These are phyloP conservation scores for Tupiocoris notatus DNA, from an alignment of 2,888 invertebrate species.

Conservation along the genomic window DNA sequence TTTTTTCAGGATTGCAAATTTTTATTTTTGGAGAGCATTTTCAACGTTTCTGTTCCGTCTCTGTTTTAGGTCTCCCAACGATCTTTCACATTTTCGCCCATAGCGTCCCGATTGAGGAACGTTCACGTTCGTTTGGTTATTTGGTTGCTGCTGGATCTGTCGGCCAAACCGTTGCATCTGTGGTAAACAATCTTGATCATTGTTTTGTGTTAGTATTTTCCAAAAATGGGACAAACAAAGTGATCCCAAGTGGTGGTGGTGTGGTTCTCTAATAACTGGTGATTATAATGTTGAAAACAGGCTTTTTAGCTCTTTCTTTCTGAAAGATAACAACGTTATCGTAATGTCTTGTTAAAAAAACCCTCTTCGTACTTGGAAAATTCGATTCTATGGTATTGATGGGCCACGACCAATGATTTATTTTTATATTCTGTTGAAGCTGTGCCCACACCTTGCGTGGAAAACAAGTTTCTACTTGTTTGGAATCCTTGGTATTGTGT, in stretches of 20 bases:
- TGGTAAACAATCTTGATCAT: too few relatives aligned
- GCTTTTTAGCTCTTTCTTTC: too few relatives aligned
- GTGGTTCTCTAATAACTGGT: too few relatives aligned
- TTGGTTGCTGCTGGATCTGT: constrained; percentile 71
- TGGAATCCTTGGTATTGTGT: constrained; percentile 66
- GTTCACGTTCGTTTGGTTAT: constrained; percentile 71
- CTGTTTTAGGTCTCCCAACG: constrained; percentile 64
- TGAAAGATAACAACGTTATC: too few relatives aligned
- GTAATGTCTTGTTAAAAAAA: too few relatives aligned
- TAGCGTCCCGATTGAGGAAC: constrained; percentile 68
- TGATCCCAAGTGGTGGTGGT: neutral
- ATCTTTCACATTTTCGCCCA: constrained; percentile 74
- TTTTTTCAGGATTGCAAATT: too few relatives aligned
- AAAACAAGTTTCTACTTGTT: constrained; percentile 67
- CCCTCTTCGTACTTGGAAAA: too few relatives aligned
- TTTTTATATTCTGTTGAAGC: constrained; percentile 55
- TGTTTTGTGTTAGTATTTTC: constrained; percentile 42
- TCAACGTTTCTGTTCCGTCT: too few relatives aligned
- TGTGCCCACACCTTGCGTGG: constrained; percentile 69
- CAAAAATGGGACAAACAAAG: neutral
- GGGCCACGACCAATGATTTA: too few relatives aligned
- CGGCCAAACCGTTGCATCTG: constrained; percentile 70
- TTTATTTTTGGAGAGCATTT: too few relatives aligned
- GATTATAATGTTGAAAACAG: too few relatives aligned
- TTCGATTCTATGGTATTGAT: too few relatives aligned